Evolutionary conservation across 2,797 vertebrate genomes (phyloP), one percentile per base, ranked within the genome.

Genomic region (Dipus sagitta): DNA sequence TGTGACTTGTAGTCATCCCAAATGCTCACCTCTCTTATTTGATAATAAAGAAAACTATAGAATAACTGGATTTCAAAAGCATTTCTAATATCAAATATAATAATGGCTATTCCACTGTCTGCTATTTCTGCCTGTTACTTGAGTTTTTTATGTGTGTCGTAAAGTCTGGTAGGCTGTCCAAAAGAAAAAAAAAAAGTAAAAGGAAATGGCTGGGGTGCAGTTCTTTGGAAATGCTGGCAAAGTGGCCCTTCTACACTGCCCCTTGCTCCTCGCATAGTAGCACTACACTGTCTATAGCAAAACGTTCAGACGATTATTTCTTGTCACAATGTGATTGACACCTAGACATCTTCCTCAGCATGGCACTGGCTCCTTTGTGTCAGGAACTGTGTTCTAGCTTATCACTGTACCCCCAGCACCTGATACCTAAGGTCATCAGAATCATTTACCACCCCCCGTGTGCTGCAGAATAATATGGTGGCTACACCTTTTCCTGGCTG

Each of bases 381-480:
- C 4, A 34, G 65, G 30, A 88, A 24, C 13, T 30, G 1, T 58
- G 26, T 77, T 71, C 79, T 52, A 58, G 5, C 74, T 54, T 9
- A 0, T 78, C 60, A 75, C 21, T 62, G 30, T 75, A 26, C 7
- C 62, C 54, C 28, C 26, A 58, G 20, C 28, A 47, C 24, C n/a
- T 80, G 52, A 23, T 42, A 28, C 42, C 68, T 64, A 42, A n/a
- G 72, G 52, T 24, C n/a, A 79, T 3, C 58, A n/a, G 76, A 67
- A 76, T 34, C 8, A 30, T 38, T 21, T 23, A 8, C 20, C 13
- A 15, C 6, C 18, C 21, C 20, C 21, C 20, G 18, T 24, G 30
- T 32, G 52, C 24, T 21, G 34, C 34, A 47, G 77, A n/a, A 34
- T 62, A 7, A 0, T 13, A 11, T 20, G 8, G 3, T 3, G 1